These are phyloP conservation scores for Nycteola revayana DNA, from an alignment of 2,888 invertebrate genomes.

Conservation along the genomic window DNA sequence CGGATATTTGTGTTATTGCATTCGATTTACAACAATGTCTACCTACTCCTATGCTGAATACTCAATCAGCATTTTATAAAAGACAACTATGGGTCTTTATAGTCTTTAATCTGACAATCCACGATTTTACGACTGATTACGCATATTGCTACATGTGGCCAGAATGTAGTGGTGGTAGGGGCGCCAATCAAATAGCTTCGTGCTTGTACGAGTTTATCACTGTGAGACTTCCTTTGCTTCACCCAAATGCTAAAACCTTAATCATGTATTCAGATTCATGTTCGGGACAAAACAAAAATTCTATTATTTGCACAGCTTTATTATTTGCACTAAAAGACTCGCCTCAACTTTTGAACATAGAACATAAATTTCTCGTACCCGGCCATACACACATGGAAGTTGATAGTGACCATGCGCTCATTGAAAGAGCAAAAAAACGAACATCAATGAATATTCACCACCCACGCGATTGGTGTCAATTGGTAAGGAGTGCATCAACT, in stretches of 20 bases:
- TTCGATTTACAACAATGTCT: constrained; percentile 9
- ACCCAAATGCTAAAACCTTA: constrained; percentile 3
- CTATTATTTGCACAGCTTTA: not conserved
- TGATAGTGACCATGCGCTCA: constrained; percentile 13
- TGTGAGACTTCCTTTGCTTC: constrained; percentile 4
- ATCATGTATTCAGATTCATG: constrained; percentile 9
- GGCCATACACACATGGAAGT: constrained; percentile 22
- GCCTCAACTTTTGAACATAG: constrained; percentile 1
- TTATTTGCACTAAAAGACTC: not conserved
- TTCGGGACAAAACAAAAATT: not conserved
- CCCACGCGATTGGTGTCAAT: constrained; percentile 1
- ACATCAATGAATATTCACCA: not conserved
- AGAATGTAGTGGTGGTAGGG: constrained; percentile 8
- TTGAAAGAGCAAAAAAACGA: constrained; percentile 3
- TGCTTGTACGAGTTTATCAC: constrained; percentile 6
- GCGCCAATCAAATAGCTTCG: constrained; percentile 11
- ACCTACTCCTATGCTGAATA: constrained; percentile 4
- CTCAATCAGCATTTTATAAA: constrained; percentile 11
- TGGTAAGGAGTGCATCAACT: not conserved
- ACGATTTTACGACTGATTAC: constrained; percentile 6
- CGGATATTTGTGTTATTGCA: constrained; percentile 1
- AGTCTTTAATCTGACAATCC: constrained; percentile 11
- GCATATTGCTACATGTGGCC: constrained; percentile 5
- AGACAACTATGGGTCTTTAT: constrained; percentile 12
- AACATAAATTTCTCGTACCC: constrained; percentile 26